Evolutionary conservation across 2,888 invertebrate genomes (phyloP).

Genomic region (Nowickia ferox): DNA sequence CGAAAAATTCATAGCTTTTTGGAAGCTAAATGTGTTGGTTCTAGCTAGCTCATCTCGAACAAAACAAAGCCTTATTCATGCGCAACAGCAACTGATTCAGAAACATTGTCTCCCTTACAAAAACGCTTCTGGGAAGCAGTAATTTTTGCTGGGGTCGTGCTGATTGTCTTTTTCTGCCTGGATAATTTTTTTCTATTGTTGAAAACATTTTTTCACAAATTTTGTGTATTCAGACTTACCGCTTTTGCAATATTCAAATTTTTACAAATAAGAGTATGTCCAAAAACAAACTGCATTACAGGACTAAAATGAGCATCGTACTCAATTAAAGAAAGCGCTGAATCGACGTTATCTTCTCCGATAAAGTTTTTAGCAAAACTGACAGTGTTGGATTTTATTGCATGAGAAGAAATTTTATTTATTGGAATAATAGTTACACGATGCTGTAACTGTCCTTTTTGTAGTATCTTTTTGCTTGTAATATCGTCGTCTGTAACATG

Average conservation of each 20-base stretch:
- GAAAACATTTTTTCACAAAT: too few species aligned
- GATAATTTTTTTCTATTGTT: too few species aligned
- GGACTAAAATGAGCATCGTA: constrained; percentile 87
- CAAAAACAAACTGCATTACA: constrained; percentile 96
- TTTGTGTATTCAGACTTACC: constrained; percentile 71
- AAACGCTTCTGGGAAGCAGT: too few species aligned
- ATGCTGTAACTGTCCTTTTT: constrained; percentile 90
- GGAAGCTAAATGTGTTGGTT: too few species aligned
- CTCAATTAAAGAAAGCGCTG: constrained; percentile 91
- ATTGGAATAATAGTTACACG: constrained; percentile 95
- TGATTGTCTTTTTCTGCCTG: too few species aligned
- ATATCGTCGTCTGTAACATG: constrained; percentile 94
- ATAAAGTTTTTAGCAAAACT: constrained; percentile 88
- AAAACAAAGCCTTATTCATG: too few species aligned
- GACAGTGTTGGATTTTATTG: constrained; percentile 86
- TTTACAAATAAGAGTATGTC: constrained; percentile 91
- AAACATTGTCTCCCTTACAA: too few species aligned
- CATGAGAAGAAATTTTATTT: constrained; percentile 90
- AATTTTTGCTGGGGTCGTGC: too few species aligned
- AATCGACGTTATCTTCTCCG: constrained; percentile 91
- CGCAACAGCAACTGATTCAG: too few species aligned
- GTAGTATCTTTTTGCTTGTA: constrained; percentile 92
- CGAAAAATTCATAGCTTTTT: too few species aligned
- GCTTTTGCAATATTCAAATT: constrained; percentile 91
- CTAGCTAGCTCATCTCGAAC: too few species aligned